phyloP scores from a whole-genome alignment of 2,113 vertebrate species.

The Phyllopteryx taeniolatus region DNA sequence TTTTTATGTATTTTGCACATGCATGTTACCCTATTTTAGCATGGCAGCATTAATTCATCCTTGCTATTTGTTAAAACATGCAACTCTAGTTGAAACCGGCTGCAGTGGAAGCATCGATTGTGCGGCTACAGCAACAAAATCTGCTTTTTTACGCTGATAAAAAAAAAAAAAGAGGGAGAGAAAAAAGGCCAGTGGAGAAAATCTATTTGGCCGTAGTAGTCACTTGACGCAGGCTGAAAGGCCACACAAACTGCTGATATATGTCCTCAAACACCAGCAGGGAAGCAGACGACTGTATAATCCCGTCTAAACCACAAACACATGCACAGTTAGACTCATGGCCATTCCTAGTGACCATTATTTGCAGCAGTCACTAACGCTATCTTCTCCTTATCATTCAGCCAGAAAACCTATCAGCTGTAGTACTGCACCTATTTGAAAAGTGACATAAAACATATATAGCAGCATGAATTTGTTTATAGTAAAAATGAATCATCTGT shows the following conservation, averaged over 20 bases:
- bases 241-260: conserved; percentile 51
- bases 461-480: background rate
- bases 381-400: background rate
- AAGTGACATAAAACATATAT: background rate
- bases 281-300: conserved; percentile 32
- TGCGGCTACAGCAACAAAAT: conserved; percentile 55
- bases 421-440: background rate
- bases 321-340: conserved; percentile 7
- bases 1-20: background rate
- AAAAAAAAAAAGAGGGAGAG: conserved; percentile 32
- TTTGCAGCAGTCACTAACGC: background rate
- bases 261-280: conserved; percentile 36
- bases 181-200: conserved; percentile 54
- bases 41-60: conserved; percentile 6
- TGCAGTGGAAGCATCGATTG: conserved; percentile 50
- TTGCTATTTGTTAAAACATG: conserved; percentile 43
- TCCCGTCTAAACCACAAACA: conserved; percentile 32
- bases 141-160: conserved; percentile 50
- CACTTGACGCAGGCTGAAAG: conserved; percentile 42
- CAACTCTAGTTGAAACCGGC: conserved; percentile 18
- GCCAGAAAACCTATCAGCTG: background rate
- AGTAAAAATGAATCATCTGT: background rate
- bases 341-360: background rate
- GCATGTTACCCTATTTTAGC: background rate
- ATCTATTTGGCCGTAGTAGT: conserved; percentile 54